phyloP scores from a whole-genome alignment of 2,797 vertebrate species.

The Hozukius guyotensis region DNA sequence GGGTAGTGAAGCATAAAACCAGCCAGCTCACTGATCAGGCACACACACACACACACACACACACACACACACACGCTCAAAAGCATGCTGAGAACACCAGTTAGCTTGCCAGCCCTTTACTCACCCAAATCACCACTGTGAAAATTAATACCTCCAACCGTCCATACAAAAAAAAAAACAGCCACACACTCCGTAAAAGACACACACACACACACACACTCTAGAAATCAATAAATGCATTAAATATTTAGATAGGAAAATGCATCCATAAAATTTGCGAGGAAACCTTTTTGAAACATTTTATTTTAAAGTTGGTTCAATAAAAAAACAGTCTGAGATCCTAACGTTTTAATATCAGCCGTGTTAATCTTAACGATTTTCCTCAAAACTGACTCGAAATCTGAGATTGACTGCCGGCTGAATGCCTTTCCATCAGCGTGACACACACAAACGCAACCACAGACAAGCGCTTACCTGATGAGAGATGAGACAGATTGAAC shows the following conservation, averaged over 20 bases:
- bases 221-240: constrained; percentile 59
- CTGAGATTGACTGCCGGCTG: constrained; percentile 40
- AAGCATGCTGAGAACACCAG: constrained; percentile 69
- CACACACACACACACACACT: neutral
- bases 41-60: constrained; percentile 25
- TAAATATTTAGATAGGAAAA: constrained; percentile 70
- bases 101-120: constrained; percentile 75
- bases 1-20: constrained; percentile 74
- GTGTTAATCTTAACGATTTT: constrained; percentile 51
- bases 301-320: constrained; percentile 34
- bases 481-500: neutral
- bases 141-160: constrained; percentile 83
- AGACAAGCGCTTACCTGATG: neutral
- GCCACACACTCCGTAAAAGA: constrained; percentile 26
- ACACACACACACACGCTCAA: constrained; percentile 33
- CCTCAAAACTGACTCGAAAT: constrained; percentile 29
- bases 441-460: constrained; percentile 39
- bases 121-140: constrained; percentile 82
- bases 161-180: constrained; percentile 60
- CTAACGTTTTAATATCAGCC: constrained; percentile 31
- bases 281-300: constrained; percentile 40
- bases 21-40: constrained; percentile 71
- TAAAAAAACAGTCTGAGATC: constrained; percentile 20
- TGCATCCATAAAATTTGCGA: constrained; percentile 34
- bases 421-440: constrained; percentile 57